Conservation (phyloP, 2,797 vertebrate genomes). For the Alca torda region DNA sequence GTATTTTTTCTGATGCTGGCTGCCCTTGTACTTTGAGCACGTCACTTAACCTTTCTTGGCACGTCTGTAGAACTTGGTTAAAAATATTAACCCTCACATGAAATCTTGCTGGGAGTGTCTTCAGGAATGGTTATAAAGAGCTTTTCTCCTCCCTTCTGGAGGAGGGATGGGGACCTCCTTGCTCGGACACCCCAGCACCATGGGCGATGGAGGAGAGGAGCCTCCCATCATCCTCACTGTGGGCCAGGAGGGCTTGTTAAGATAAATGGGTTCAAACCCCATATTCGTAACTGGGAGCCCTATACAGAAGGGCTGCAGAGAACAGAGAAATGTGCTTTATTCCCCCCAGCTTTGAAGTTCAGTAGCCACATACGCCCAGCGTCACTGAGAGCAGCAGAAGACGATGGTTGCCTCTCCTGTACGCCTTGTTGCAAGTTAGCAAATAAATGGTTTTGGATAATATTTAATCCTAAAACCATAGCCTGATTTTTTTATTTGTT, state of each 20-base stretch:
- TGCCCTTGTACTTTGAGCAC: background rate
- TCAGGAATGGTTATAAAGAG: background rate
- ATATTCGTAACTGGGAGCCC: background rate
- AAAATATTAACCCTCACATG: background rate
- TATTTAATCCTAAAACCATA: background rate
- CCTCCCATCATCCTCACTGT: fast-evolving
- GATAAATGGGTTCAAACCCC: background rate
- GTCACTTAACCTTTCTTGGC: background rate
- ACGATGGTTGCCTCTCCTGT: background rate
- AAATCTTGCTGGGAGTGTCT: background rate
- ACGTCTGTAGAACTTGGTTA: background rate
- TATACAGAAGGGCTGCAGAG: background rate
- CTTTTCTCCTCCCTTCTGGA: background rate
- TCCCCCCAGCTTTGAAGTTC: background rate
- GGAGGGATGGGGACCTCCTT: background rate
- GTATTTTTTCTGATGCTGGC: background rate
- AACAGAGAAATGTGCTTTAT: background rate
- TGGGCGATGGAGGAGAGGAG: background rate
- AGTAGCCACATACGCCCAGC: background rate
- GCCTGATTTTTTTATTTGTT: background rate
- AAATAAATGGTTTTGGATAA: background rate
- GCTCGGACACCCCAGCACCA: background rate
- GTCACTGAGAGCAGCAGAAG: background rate
- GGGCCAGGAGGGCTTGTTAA: background rate
- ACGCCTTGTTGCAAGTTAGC: background rate